Evolutionary conservation across 2,888 invertebrate species (phyloP).

Genomic region (Creontiades dilutus): DNA sequence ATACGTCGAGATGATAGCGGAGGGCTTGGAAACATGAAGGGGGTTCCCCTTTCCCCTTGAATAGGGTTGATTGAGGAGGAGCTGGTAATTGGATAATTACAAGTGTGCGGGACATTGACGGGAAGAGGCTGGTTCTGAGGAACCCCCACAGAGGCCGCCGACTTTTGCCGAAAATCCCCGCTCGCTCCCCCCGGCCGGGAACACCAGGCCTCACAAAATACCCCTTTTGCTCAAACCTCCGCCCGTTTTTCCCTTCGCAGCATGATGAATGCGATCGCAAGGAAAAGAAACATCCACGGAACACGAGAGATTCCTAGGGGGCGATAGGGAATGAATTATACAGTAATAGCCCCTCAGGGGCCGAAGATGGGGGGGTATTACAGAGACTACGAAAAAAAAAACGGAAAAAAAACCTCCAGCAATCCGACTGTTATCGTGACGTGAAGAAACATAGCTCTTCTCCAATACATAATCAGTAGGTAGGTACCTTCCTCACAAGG

Average conservation of each 20-base stretch:
- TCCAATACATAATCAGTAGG: slow-evolving; percentile 35
- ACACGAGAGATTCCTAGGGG: slow-evolving; percentile 58
- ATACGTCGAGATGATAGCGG: slow-evolving; percentile 40
- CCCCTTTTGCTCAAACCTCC: too few species aligned
- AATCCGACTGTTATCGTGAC: slow-evolving; percentile 50
- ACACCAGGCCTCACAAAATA: too few species aligned
- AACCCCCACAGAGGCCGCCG: too few species aligned
- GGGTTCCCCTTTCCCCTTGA: too few species aligned
- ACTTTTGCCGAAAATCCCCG: too few species aligned
- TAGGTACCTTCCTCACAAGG: slow-evolving; percentile 4
- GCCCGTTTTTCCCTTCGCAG: neutral
- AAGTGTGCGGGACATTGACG: slow-evolving; percentile 61
- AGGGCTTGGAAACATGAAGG: neutral
- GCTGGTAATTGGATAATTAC: slow-evolving; percentile 70
- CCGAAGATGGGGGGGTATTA: neutral
- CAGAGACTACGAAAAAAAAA: neutral
- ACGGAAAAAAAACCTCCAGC: neutral
- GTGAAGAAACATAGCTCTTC: slow-evolving; percentile 49
- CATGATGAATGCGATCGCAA: slow-evolving; percentile 2
- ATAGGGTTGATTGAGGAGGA: slow-evolving; percentile 53
- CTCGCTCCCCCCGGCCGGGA: too few species aligned
- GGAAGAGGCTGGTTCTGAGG: neutral
- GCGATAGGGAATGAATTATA: slow-evolving; percentile 66
- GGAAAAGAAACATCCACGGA: slow-evolving; percentile 14
- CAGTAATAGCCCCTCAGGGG: slow-evolving; percentile 51